Conservation (phyloP, 2,888 invertebrate species). For the Dynastes hyllus region DNA sequence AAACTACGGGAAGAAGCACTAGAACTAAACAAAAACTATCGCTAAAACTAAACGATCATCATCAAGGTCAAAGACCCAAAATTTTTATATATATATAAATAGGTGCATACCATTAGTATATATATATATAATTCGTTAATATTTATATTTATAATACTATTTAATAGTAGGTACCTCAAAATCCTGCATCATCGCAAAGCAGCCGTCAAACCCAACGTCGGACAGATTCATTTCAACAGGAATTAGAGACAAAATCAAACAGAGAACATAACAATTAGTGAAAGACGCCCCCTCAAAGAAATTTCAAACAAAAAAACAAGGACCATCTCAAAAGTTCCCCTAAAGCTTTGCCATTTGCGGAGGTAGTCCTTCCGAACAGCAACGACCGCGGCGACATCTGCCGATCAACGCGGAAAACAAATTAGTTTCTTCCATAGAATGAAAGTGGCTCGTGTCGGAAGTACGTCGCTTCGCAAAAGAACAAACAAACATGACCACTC, state of each 20-base stretch:
- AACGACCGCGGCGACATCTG: no score
- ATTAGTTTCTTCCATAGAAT: background rate
- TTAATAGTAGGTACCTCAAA: conserved; percentile 80
- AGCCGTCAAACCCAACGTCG: conserved; percentile 78
- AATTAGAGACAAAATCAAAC: conserved; percentile 75
- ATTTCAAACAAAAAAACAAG: conserved; percentile 72
- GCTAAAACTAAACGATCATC: conserved; percentile 63
- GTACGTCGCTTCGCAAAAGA: conserved; percentile 27
- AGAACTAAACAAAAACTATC: conserved; percentile 70
- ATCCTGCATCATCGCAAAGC: conserved; percentile 79
- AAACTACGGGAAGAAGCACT: conserved; percentile 70
- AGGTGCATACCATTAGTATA: conserved; percentile 51
- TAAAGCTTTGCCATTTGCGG: conserved; percentile 72
- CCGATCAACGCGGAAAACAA: background rate
- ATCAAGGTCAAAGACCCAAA: conserved; percentile 65
- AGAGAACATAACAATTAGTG: conserved; percentile 76
- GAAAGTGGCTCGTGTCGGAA: background rate
- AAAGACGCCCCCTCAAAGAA: conserved; percentile 61
- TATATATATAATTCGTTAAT: conserved; percentile 61
- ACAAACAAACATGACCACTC: conserved; percentile 67
- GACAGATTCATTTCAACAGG: conserved; percentile 67
- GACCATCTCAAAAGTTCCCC: conserved; percentile 95
- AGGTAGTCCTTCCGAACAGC: conserved; percentile 63
- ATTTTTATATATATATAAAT: conserved; percentile 53
- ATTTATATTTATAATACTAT: conserved; percentile 54